A percentile compares a stretch with the other conserved stretches of the same genome.
Conservation (phyloP, 1,140 invertebrate genomes). For the Drosophila repletoides region DNA sequence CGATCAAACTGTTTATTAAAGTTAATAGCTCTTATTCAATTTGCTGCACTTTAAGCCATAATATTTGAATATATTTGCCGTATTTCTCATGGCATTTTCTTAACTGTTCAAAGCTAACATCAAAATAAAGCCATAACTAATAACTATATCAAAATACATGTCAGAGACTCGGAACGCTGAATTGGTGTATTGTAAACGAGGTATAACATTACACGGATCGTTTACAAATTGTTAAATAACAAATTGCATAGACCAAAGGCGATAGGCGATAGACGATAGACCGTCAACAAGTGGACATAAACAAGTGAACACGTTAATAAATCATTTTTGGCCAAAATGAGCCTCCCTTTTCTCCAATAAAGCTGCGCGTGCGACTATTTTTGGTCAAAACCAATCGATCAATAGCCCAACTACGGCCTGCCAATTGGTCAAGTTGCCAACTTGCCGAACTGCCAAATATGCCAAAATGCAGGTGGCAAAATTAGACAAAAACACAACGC, state of each 20-base stretch:
- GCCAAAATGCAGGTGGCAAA: slow-evolving; percentile 79
- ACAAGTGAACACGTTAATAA: slow-evolving; percentile 74
- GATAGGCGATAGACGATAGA: no score
- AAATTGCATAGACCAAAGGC: slow-evolving; percentile 67
- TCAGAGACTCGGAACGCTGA: slow-evolving; percentile 39
- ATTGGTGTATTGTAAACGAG: slow-evolving; percentile 45
- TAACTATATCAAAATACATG: slow-evolving; percentile 63
- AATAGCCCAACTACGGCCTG: slow-evolving; percentile 52
- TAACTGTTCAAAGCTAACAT: no score
- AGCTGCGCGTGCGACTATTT: slow-evolving; percentile 57
- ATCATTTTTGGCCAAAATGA: slow-evolving; percentile 71
- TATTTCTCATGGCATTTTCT: no score
- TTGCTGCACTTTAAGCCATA: no score
- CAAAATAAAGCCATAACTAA: slow-evolving; percentile 56
- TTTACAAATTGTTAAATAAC: slow-evolving; percentile 77
- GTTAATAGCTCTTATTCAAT: no score
- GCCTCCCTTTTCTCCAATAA: slow-evolving; percentile 64
- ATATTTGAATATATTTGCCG: no score
- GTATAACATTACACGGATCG: slow-evolving; percentile 59
- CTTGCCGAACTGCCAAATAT: slow-evolving; percentile 60
- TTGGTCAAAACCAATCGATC: slow-evolving; percentile 78
- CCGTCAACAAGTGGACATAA: slow-evolving; percentile 64
- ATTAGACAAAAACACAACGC: slow-evolving; percentile 71
- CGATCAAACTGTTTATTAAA: no score
- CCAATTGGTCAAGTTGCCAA: slow-evolving; percentile 53